These are phyloP conservation scores for Platyrinchus mystaceus DNA, from an alignment of 2,797 vertebrate genomes.

Conservation along the genomic window DNA sequence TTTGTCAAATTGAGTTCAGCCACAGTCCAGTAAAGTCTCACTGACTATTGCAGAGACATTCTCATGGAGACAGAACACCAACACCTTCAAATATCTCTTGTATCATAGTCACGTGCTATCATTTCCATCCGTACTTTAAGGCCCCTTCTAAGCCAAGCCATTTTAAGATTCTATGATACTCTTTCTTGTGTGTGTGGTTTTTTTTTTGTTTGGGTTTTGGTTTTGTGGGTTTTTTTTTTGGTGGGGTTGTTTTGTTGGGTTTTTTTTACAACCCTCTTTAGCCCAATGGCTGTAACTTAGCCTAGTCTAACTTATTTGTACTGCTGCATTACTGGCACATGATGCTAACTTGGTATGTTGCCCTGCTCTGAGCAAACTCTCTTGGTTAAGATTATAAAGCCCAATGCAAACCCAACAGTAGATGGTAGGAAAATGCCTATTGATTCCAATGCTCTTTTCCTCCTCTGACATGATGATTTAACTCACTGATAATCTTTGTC, in stretches of 20 bases:
- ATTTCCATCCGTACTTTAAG: not conserved
- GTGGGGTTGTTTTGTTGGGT: no score
- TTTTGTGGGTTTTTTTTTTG: not conserved
- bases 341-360: no score
- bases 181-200: no score
- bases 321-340: not conserved
- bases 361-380: not conserved
- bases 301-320: not conserved
- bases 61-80: constrained; percentile 79
- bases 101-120: constrained; percentile 38
- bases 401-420: not conserved
- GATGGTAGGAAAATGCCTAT: not conserved
- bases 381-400: not conserved
- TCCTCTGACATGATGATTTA: not conserved
- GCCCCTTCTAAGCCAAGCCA: not conserved
- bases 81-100: not conserved
- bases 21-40: not conserved
- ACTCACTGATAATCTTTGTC: not conserved
- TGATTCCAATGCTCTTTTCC: not conserved
- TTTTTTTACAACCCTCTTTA: not conserved
- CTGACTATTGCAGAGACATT: not conserved
- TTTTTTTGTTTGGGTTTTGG: no score
- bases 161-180: not conserved
- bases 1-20: not conserved
- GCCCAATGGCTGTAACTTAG: not conserved